Percentiles rank a stretch among this genome's conserved stretches.
Conservation (phyloP, 1,140 invertebrate genomes). For the Tenebrio molitor region DNA sequence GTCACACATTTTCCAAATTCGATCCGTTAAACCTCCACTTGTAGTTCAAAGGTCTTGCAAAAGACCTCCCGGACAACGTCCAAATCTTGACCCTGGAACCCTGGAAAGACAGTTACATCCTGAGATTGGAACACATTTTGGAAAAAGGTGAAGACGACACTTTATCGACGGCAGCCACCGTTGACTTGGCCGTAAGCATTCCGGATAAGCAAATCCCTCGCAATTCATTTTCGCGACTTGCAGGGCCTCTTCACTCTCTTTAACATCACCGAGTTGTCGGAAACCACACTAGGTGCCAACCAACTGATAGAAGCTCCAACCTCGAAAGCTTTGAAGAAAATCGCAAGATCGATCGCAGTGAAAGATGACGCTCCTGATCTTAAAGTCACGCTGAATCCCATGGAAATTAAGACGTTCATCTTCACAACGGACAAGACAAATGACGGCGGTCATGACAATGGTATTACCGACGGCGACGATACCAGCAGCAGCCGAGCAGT, state of each 20-base stretch:
- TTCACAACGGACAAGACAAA: neutral
- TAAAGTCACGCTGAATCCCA: constrained; percentile 47
- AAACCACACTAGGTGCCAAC: constrained; percentile 52
- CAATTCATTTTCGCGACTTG: too few species aligned
- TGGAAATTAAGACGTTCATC: constrained; percentile 56
- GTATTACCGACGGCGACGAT: neutral
- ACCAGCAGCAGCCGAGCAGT: too few species aligned
- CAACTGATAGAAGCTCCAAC: constrained; percentile 22
- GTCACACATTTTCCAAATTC: too few species aligned
- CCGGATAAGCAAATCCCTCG: too few species aligned
- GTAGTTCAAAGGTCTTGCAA: constrained; percentile 47
- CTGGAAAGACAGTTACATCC: constrained; percentile 78
- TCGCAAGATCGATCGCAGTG: neutral
- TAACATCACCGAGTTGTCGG: constrained; percentile 46
- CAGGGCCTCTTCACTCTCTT: constrained; percentile 55
- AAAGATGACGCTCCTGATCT: neutral
- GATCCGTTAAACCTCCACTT: too few species aligned
- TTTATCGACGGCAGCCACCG: constrained; percentile 70
- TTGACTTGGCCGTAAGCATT: constrained; percentile 71
- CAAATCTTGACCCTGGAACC: too few species aligned
- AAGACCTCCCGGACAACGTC: too few species aligned
- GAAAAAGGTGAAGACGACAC: constrained; percentile 76
- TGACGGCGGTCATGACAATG: neutral
- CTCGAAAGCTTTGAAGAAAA: neutral
- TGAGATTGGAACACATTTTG: constrained; percentile 94